Percentiles rank a stretch among this genome's conserved stretches.
Evolutionary conservation across 2,113 vertebrate species (phyloP).

Genomic region (Sturnira hondurensis): DNA sequence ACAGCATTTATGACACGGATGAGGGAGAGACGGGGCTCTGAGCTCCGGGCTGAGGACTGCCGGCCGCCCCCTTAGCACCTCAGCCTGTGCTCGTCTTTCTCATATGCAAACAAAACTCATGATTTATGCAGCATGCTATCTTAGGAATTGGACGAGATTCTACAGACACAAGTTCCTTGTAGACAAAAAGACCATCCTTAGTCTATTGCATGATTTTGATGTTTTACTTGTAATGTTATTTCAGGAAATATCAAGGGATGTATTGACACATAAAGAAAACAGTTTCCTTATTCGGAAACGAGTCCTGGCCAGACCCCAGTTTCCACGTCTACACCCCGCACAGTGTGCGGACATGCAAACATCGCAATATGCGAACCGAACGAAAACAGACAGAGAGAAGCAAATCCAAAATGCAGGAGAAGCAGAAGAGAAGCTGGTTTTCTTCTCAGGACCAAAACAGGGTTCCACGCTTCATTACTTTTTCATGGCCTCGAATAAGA

Average conservation of each 20-base stretch:
- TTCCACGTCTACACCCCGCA: background rate
- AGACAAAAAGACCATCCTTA: background rate
- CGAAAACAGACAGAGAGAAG: background rate
- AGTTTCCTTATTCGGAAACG: background rate
- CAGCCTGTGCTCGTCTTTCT: background rate
- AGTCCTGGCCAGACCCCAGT: background rate
- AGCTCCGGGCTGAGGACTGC: too few relatives aligned
- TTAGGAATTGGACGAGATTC: background rate
- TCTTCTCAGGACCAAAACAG: background rate
- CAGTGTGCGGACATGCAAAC: background rate
- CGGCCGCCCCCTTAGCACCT: too few relatives aligned
- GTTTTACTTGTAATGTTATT: background rate
- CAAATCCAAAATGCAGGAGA: background rate
- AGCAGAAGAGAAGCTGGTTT: accelerated
- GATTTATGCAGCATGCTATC: background rate
- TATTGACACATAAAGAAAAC: background rate
- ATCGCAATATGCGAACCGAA: accelerated
- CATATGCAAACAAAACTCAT: accelerated
- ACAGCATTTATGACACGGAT: accelerated
- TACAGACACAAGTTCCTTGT: background rate
- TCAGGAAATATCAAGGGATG: background rate
- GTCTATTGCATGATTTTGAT: background rate
- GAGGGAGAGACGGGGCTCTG: accelerated
- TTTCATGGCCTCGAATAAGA: background rate
- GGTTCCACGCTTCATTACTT: background rate